phyloP scores from a whole-genome alignment of 1,140 invertebrate genomes.

The Bombus waltoni region DNA sequence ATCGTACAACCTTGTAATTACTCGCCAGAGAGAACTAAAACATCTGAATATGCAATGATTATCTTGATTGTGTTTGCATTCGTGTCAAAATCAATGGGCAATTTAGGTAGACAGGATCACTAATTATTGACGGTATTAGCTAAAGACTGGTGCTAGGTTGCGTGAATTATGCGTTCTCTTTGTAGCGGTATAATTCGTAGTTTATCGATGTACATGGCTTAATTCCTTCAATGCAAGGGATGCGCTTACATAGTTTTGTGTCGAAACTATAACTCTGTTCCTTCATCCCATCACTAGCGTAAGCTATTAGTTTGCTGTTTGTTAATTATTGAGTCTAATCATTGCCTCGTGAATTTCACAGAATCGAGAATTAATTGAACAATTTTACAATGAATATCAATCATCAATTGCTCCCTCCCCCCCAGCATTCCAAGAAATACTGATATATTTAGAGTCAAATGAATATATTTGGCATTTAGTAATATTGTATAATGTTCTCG shows the following conservation, averaged over 20 bases:
- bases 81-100: not conserved
- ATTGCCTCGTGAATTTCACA: constrained; percentile 21
- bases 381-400: too few relatives aligned
- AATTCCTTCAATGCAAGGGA: constrained; percentile 50
- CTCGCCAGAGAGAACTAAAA: too few relatives aligned
- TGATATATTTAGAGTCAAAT: too few relatives aligned
- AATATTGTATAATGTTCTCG: too few relatives aligned
- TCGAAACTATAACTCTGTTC: constrained; percentile 35
- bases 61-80: not conserved
- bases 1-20: too few relatives aligned
- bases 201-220: constrained; percentile 28
- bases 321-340: too few relatives aligned
- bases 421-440: too few relatives aligned
- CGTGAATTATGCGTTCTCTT: constrained; percentile 52
- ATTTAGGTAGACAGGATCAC: not conserved
- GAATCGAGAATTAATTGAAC: too few relatives aligned
- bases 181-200: constrained; percentile 37
- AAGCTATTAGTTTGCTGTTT: constrained; percentile 8
- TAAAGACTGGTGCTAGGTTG: constrained; percentile 29
- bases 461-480: too few relatives aligned
- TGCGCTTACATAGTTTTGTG: constrained; percentile 14
- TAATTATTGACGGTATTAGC: constrained; percentile 43
- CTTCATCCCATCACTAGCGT: constrained; percentile 50
- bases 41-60: too few relatives aligned
- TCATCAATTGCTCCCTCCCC: too few relatives aligned